phyloP scores from a whole-genome alignment of 2,888 invertebrate species.

The Adela reaumurella region DNA sequence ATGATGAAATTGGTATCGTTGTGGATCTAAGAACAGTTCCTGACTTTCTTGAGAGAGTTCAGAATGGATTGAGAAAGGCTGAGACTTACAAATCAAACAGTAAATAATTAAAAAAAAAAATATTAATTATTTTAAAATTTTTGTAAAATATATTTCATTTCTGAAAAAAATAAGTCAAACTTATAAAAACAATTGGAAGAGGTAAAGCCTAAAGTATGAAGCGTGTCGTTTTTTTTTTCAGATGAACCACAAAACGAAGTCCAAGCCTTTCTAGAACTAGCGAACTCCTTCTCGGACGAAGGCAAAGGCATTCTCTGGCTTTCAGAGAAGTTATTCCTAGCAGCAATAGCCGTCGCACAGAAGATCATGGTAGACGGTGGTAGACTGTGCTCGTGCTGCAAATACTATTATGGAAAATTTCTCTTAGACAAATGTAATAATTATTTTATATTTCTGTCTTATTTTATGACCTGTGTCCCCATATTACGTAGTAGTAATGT shows the following conservation, averaged over 20 bases:
- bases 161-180: too few species aligned
- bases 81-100: slow-evolving; percentile 36
- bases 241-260: slow-evolving; percentile 37
- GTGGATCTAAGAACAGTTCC: slow-evolving; percentile 32
- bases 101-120: too few species aligned
- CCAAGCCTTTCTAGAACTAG: slow-evolving; percentile 34
- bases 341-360: slow-evolving; percentile 39
- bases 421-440: slow-evolving; percentile 26
- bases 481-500: too few species aligned
- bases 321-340: slow-evolving; percentile 51
- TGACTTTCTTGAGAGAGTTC: slow-evolving; percentile 34
- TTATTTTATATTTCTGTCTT: too few species aligned
- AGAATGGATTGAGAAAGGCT: slow-evolving; percentile 25
- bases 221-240: slow-evolving; percentile 16
- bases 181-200: neutral
- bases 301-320: slow-evolving; percentile 56
- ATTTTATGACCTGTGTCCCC: too few species aligned
- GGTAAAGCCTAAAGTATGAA: neutral
- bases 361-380: slow-evolving; percentile 41
- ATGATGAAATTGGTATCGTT: slow-evolving; percentile 50
- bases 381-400: slow-evolving; percentile 42
- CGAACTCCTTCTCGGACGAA: slow-evolving; percentile 31
- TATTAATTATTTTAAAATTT: neutral
- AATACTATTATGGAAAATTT: slow-evolving; percentile 52
- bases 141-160: too few species aligned